Conservation (phyloP, 2,888 invertebrate species). For the Apodemia mormo region DNA sequence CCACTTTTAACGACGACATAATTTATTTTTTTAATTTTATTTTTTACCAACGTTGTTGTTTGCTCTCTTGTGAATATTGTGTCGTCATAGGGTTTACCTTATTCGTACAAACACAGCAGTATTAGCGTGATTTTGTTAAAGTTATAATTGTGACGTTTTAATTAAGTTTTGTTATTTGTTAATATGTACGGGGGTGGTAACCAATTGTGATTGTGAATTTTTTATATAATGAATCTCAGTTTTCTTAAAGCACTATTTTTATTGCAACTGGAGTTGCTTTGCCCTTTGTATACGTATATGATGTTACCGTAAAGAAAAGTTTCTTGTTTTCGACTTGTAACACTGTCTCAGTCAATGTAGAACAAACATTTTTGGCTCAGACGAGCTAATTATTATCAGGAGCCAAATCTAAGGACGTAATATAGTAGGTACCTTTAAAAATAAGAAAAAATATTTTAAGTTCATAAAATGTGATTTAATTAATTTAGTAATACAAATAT, state of each 20-base stretch:
- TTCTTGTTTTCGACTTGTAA: slow-evolving; percentile 22
- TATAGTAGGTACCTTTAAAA: slow-evolving; percentile 61
- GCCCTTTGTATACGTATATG: slow-evolving; percentile 28
- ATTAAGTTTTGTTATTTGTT: slow-evolving; percentile 80
- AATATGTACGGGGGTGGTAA: slow-evolving; percentile 53
- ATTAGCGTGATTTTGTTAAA: slow-evolving; percentile 82
- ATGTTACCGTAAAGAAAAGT: slow-evolving; percentile 23
- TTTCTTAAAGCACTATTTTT: slow-evolving; percentile 31
- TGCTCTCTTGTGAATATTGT: slow-evolving; percentile 64
- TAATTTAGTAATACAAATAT: slow-evolving; percentile 70
- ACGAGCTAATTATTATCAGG: slow-evolving; percentile 46
- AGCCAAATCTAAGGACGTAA: slow-evolving; percentile 77
- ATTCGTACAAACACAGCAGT: slow-evolving; percentile 81
- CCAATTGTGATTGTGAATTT: slow-evolving; percentile 23
- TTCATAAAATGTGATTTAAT: slow-evolving; percentile 71
- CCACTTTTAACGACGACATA: slow-evolving; percentile 15
- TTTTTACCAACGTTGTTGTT: slow-evolving; percentile 41
- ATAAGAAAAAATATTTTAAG: slow-evolving; percentile 58
- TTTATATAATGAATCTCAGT: slow-evolving; percentile 31
- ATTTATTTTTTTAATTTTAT: slow-evolving; percentile 24
- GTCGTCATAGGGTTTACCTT: slow-evolving; percentile 64
- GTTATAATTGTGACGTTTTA: slow-evolving; percentile 76
- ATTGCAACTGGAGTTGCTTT: slow-evolving; percentile 25
- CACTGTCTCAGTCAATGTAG: slow-evolving; percentile 13
- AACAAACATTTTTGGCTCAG: slow-evolving; percentile 13